phyloP scores from a whole-genome alignment of 1,140 invertebrate species.

The Metopolophium dirhodum region DNA sequence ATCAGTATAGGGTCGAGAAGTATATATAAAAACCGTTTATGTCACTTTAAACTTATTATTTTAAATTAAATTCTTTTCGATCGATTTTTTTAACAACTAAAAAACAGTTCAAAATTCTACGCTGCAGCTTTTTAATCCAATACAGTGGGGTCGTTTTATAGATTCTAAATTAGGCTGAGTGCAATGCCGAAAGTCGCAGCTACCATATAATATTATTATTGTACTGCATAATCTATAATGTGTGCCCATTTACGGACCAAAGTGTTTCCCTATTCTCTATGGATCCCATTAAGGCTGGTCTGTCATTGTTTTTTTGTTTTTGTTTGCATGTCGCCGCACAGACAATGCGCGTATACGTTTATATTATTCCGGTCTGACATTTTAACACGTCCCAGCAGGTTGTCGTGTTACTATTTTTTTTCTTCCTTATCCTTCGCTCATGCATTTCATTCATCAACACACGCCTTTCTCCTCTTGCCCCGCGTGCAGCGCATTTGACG shows the following conservation, averaged over 20 bases:
- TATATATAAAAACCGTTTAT: background rate
- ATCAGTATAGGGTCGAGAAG: background rate
- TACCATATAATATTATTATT: background rate
- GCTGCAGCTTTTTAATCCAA: background rate
- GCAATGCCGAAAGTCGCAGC: conserved; percentile 2
- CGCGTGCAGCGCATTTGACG: background rate
- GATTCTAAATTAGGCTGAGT: conserved; percentile 26
- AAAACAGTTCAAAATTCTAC: background rate
- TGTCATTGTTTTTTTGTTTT: conserved; percentile 54
- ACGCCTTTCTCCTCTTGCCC: background rate
- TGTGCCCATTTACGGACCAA: conserved; percentile 20
- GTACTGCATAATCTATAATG: background rate
- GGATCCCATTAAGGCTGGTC: conserved; percentile 35
- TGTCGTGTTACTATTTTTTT: conserved; percentile 52
- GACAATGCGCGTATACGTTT: conserved; percentile 49
- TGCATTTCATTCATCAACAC: conserved; percentile 52
- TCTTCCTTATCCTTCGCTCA: conserved; percentile 16
- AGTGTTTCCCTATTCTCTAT: conserved; percentile 48
- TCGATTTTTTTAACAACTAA: background rate
- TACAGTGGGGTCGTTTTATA: background rate
- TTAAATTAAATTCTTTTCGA: background rate
- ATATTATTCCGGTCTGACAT: conserved; percentile 51
- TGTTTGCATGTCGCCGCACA: conserved; percentile 27
- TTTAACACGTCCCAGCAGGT: conserved; percentile 56
- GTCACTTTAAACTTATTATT: background rate